Evolutionary conservation across 2,113 vertebrate genomes (phyloP).

Genomic region (Syrrhaptes paradoxus): DNA sequence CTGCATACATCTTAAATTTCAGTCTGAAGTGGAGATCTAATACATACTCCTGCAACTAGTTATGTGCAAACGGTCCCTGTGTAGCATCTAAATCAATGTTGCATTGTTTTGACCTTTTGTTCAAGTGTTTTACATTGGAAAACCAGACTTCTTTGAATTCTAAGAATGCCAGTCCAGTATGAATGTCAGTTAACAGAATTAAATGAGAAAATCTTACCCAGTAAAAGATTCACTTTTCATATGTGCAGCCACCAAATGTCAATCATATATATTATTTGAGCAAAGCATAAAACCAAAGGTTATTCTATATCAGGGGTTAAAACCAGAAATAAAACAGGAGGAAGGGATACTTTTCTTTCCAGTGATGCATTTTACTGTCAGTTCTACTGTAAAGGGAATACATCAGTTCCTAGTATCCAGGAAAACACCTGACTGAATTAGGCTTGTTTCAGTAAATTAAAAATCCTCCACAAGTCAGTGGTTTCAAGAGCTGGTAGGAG

Average conservation of each 20-base stretch:
- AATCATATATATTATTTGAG: background rate
- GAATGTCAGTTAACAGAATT: background rate
- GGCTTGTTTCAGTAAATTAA: slow-evolving; percentile 20
- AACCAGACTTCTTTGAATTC: background rate
- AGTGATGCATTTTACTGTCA: background rate
- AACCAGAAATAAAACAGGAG: slow-evolving; percentile 6
- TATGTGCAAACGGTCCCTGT: background rate
- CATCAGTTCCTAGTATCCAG: background rate
- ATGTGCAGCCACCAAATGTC: background rate
- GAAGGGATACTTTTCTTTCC: background rate
- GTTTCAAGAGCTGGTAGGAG: slow-evolving; percentile 3
- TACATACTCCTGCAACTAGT: background rate
- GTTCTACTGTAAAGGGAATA: background rate
- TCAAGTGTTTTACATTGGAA: background rate
- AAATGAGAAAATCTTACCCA: background rate
- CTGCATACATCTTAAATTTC: background rate
- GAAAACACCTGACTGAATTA: background rate
- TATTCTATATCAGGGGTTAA: background rate
- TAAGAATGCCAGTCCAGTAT: background rate
- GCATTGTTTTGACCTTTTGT: slow-evolving; percentile 21
- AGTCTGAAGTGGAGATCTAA: background rate
- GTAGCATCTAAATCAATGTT: background rate
- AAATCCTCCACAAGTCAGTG: background rate
- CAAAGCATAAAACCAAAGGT: background rate
- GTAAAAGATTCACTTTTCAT: background rate